Conservation (phyloP, 2,888 invertebrate genomes). For the Pyrochroa serraticornis region DNA sequence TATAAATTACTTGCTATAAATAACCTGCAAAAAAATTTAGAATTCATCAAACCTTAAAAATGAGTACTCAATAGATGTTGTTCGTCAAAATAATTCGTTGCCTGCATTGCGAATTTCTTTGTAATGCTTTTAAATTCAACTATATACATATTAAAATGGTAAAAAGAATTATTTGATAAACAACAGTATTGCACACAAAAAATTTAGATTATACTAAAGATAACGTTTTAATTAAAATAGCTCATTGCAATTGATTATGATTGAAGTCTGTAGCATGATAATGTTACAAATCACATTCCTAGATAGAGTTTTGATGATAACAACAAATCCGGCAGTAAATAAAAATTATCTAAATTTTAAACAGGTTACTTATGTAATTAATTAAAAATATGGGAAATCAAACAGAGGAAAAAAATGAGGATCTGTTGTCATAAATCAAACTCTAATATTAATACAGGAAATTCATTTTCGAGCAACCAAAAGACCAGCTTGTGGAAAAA, state of each 20-base stretch:
- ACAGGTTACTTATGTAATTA: conserved; percentile 41
- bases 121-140: too few relatives aligned
- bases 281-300: too few relatives aligned
- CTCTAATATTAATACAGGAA: neutral
- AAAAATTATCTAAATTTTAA: conserved; percentile 38
- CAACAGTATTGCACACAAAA: conserved; percentile 30
- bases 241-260: too few relatives aligned
- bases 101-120: too few relatives aligned
- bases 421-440: conserved; percentile 11
- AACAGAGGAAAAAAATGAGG: conserved; percentile 14
- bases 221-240: too few relatives aligned
- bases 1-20: conserved; percentile 45
- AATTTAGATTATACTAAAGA: neutral
- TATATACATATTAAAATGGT: too few relatives aligned
- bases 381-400: conserved; percentile 22
- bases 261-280: too few relatives aligned
- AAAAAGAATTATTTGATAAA: conserved; percentile 3
- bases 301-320: neutral
- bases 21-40: conserved; percentile 49
- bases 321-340: conserved; percentile 22
- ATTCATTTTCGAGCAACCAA: neutral
- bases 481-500: conserved; percentile 18
- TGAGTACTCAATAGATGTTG: conserved; percentile 14
- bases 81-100: conserved; percentile 8
- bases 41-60: conserved; percentile 26